A percentile compares a stretch with the other conserved stretches of the same genome.
Conservation (phyloP, 2,888 invertebrate genomes). For the Ryuthela nishihirai region DNA sequence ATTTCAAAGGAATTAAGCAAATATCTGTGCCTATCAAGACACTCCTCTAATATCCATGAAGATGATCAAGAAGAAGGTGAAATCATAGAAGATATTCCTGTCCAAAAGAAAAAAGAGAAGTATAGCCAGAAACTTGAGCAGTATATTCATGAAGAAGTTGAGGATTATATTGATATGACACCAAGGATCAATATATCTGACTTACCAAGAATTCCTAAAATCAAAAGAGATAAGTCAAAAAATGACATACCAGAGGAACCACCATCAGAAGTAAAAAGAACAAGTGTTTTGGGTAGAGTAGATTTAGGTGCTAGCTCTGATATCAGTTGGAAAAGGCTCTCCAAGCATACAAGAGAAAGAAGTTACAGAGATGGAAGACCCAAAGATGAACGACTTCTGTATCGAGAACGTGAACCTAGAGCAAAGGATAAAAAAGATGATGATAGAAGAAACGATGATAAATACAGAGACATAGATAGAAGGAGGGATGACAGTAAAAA, state of each 20-base stretch:
- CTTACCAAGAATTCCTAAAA: constrained; percentile 46
- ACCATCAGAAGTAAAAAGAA: constrained; percentile 32
- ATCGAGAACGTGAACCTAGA: constrained; percentile 46
- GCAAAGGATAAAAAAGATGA: constrained; percentile 34
- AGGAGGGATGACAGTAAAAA: constrained; percentile 42
- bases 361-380: constrained; percentile 63
- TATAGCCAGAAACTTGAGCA: constrained; percentile 20
- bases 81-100: constrained; percentile 55
- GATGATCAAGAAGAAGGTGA: constrained; percentile 58
- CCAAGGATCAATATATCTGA: constrained; percentile 45
- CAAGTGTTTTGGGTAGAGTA: constrained; percentile 37
- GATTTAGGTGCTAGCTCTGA: constrained; percentile 35
- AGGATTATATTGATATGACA: constrained; percentile 28
- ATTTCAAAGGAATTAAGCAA: too few species aligned
- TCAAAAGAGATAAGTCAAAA: constrained; percentile 39
- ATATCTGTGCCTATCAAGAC: too few species aligned
- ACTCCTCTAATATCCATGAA: constrained; percentile 19
- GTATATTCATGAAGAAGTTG: constrained; percentile 45
- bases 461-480: constrained; percentile 7
- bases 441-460: constrained; percentile 34
- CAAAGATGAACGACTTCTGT: constrained; percentile 49
- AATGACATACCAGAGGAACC: constrained; percentile 17
- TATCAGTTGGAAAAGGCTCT: constrained; percentile 70
- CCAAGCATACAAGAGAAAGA: constrained; percentile 69
- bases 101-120: not conserved